These are phyloP conservation scores for Eurystomus gularis DNA, from an alignment of 2,113 vertebrate species.

Conservation along the genomic window DNA sequence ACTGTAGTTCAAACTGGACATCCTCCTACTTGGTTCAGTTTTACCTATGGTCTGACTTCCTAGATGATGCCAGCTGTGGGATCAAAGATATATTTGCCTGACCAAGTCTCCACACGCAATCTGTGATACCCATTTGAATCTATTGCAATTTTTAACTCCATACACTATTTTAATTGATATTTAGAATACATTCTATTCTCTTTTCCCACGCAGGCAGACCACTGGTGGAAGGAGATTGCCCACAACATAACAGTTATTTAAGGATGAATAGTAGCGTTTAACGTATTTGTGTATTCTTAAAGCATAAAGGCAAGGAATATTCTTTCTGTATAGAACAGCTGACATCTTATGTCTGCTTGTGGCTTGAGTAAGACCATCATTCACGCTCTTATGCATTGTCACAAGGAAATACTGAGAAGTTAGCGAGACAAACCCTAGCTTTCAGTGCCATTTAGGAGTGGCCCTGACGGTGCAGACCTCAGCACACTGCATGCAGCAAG, in stretches of 20 bases:
- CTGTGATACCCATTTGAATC: background rate
- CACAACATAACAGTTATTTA: background rate
- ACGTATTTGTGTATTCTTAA: background rate
- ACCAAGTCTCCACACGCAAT: background rate
- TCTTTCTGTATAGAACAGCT: background rate
- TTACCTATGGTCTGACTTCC: background rate
- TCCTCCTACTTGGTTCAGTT: background rate
- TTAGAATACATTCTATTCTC: background rate
- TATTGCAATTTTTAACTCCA: background rate
- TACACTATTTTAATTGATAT: background rate
- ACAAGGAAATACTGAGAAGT: background rate
- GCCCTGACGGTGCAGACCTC: accelerated
- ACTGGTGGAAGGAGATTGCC: background rate
- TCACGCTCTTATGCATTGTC: background rate
- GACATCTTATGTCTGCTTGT: background rate
- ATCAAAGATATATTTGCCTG: background rate
- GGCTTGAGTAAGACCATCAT: background rate
- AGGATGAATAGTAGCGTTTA: background rate
- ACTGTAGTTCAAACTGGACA: background rate
- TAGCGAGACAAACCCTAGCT: background rate
- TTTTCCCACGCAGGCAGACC: background rate
- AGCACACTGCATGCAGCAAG: background rate
- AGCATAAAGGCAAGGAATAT: background rate
- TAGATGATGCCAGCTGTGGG: background rate
- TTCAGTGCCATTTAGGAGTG: background rate